Evolutionary conservation across 2,797 vertebrate species (phyloP).

Genomic region (Danio albolineatus): DNA sequence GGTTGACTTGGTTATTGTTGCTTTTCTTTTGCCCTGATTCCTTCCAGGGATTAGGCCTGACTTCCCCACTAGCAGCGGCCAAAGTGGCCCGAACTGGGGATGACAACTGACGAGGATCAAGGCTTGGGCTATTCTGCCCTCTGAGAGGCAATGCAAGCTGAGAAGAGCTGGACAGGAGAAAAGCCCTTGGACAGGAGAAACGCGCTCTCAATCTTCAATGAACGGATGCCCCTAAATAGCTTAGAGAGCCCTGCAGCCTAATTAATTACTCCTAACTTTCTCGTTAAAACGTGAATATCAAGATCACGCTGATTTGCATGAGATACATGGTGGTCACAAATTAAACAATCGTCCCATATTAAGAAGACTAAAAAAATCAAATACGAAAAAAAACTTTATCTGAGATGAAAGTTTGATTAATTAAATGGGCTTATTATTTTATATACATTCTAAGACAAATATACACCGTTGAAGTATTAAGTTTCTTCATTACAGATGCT

Average conservation of each 20-base stretch:
- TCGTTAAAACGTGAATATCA: conserved; percentile 65
- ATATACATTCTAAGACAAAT: no score
- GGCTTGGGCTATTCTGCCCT: conserved; percentile 89
- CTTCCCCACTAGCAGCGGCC: conserved; percentile 96
- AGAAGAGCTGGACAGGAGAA: conserved; percentile 67
- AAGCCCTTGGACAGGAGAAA: conserved; percentile 41
- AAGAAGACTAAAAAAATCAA: no score
- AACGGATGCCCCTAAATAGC: conserved; percentile 82
- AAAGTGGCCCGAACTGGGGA: conserved; percentile 93
- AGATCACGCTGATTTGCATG: conserved; percentile 15
- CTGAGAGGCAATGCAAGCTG: conserved; percentile 85
- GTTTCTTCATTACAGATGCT: no score
- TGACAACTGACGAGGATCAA: conserved; percentile 99
- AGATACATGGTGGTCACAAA: neutral
- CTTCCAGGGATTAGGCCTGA: conserved; percentile 99
- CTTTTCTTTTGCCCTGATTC: conserved; percentile 99
- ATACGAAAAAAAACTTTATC: neutral
- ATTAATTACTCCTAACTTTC: conserved; percentile 84
- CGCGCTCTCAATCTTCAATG: conserved; percentile 82
- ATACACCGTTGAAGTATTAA: no score
- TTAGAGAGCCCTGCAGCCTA: conserved; percentile 72
- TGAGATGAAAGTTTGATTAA: no score
- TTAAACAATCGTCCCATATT: no score
- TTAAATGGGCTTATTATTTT: no score
- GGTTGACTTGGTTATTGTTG: conserved; percentile 99